These are phyloP conservation scores for Ardeotis arabs DNA, from an alignment of 2,113 vertebrate genomes.

Conservation along the genomic window DNA sequence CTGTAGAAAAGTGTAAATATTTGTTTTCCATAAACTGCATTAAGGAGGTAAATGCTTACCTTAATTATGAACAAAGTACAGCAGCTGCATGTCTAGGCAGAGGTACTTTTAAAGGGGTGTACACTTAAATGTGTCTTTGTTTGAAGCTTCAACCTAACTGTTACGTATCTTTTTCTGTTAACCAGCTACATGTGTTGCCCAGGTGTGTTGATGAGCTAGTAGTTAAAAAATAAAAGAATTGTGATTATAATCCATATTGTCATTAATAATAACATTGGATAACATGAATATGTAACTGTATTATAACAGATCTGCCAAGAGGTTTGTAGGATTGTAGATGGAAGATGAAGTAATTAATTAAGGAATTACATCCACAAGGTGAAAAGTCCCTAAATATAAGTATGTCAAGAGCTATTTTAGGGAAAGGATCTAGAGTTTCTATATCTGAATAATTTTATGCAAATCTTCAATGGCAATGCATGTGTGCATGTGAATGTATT, in stretches of 20 bases:
- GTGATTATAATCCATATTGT: neutral
- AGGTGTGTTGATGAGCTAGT: neutral
- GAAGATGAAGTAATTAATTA: conserved; percentile 45
- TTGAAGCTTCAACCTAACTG: neutral
- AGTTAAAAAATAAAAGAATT: neutral
- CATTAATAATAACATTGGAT: conserved; percentile 17
- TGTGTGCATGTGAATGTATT: neutral
- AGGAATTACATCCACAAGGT: conserved; percentile 37
- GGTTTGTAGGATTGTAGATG: conserved; percentile 5
- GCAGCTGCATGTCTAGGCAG: neutral
- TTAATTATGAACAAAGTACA: neutral
- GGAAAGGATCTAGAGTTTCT: neutral
- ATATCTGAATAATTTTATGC: neutral
- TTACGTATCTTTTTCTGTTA: neutral
- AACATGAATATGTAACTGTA: neutral
- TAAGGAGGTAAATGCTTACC: neutral
- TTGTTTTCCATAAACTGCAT: neutral
- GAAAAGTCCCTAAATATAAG: conserved; percentile 11
- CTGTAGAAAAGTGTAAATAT: neutral
- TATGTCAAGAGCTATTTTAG: neutral
- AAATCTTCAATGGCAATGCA: neutral
- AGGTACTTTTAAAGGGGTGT: neutral
- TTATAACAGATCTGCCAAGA: conserved; percentile 5
- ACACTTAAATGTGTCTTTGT: neutral
- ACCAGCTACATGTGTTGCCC: neutral